These are phyloP conservation scores for Ridgeia piscesae DNA, from an alignment of 1,140 invertebrate species.

Conservation along the genomic window DNA sequence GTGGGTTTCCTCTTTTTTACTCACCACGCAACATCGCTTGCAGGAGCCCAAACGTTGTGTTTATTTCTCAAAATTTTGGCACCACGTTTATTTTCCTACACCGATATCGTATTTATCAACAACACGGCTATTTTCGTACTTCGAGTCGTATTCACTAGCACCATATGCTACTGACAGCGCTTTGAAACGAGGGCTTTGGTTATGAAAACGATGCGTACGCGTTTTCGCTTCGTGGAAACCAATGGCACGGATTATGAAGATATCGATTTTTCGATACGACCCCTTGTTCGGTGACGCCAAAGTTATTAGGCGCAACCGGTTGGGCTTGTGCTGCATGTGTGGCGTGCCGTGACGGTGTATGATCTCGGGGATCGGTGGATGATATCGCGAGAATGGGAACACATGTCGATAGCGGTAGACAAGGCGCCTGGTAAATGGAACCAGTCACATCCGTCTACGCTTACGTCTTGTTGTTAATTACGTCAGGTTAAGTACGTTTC, in stretches of 20 bases:
- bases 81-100: not conserved
- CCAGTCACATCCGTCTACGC: not conserved
- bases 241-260: not conserved
- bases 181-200: not conserved
- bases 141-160: not conserved
- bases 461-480: too few relatives aligned
- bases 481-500: too few relatives aligned
- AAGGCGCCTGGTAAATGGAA: not conserved
- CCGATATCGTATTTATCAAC: not conserved
- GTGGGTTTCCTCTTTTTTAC: not conserved
- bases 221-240: not conserved
- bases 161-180: not conserved
- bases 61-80: not conserved
- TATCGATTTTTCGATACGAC: not conserved
- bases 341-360: not conserved
- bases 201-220: not conserved
- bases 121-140: not conserved
- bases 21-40: not conserved
- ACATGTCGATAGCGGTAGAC: not conserved
- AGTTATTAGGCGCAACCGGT: not conserved
- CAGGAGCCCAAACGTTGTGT: not conserved
- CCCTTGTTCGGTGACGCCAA: not conserved
- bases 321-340: not conserved
- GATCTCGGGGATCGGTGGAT: not conserved
- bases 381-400: not conserved